phyloP scores from a whole-genome alignment of 2,888 invertebrate genomes.

The Sphinx pinastri region DNA sequence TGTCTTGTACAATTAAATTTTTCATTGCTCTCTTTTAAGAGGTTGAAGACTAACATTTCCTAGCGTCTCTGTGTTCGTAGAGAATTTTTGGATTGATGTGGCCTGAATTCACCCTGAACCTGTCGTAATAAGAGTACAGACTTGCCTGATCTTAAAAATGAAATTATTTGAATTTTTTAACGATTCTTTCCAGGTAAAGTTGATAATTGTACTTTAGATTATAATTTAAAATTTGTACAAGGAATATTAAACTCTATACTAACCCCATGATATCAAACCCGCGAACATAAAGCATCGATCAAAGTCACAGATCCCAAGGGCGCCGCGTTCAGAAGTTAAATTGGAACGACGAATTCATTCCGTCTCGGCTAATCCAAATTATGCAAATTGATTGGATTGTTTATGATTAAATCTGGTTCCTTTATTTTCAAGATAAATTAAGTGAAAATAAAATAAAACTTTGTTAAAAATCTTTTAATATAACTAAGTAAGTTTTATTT shows the following conservation, averaged over 20 bases:
- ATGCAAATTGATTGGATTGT: slow-evolving; percentile 12
- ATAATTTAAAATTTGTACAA: too few species aligned
- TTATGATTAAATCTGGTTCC: slow-evolving; percentile 1
- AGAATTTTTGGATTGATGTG: neutral
- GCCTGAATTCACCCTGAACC: too few species aligned
- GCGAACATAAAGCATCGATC: slow-evolving; percentile 22
- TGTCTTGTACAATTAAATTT: neutral
- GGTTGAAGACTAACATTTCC: neutral
- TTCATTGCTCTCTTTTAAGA: neutral
- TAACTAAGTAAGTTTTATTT: too few species aligned
- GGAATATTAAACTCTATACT: too few species aligned
- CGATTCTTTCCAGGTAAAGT: too few species aligned
- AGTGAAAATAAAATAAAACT: neutral
- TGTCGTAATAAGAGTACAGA: too few species aligned
- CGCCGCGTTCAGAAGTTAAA: slow-evolving; percentile 20
- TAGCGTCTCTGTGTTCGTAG: neutral
- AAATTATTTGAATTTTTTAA: too few species aligned
- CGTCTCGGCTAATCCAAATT: slow-evolving; percentile 13
- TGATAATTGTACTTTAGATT: too few species aligned
- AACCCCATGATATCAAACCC: slow-evolving; percentile 7
- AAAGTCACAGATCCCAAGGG: slow-evolving; percentile 20
- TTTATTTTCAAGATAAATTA: slow-evolving; percentile 11
- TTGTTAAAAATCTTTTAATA: too few species aligned
- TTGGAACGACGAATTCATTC: slow-evolving; percentile 20
- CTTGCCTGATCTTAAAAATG: too few species aligned